Conservation (phyloP, 2,113 vertebrate genomes). For the Notarius quadriscutis region DNA sequence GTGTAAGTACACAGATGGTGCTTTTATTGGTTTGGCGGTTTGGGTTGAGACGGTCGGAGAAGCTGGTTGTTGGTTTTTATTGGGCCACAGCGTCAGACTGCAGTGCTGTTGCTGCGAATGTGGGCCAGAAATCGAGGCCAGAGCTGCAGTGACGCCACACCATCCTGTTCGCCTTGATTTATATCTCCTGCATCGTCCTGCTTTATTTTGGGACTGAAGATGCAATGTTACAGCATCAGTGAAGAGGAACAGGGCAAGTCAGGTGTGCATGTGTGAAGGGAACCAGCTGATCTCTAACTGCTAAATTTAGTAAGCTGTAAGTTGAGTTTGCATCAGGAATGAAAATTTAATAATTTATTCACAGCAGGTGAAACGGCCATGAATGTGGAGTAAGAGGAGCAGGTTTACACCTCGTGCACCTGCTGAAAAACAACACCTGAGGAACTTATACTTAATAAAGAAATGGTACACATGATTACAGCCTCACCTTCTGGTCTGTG, state of each 20-base stretch:
- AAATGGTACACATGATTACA: not conserved
- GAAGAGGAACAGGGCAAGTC: not conserved
- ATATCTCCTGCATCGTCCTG: conserved; percentile 55
- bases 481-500: too few species aligned
- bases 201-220: conserved; percentile 59
- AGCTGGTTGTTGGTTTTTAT: conserved; percentile 16
- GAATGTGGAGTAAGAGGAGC: not conserved
- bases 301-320: not conserved
- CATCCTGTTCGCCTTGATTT: conserved; percentile 64
- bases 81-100: not conserved
- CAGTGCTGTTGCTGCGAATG: conserved; percentile 51
- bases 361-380: conserved; percentile 9
- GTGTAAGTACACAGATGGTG: not conserved
- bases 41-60: not conserved
- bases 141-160: conserved; percentile 48
- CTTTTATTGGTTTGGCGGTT: not conserved
- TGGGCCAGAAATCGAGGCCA: conserved; percentile 74
- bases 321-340: not conserved
- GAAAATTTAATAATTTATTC: not conserved
- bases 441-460: conserved; percentile 22
- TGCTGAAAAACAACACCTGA: not conserved
- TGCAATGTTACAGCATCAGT: conserved; percentile 4
- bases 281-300: not conserved
- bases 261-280: not conserved
- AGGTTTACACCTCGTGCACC: not conserved